Conservation (phyloP, 2,888 invertebrate genomes). For the Neoitamus cyanurus region DNA sequence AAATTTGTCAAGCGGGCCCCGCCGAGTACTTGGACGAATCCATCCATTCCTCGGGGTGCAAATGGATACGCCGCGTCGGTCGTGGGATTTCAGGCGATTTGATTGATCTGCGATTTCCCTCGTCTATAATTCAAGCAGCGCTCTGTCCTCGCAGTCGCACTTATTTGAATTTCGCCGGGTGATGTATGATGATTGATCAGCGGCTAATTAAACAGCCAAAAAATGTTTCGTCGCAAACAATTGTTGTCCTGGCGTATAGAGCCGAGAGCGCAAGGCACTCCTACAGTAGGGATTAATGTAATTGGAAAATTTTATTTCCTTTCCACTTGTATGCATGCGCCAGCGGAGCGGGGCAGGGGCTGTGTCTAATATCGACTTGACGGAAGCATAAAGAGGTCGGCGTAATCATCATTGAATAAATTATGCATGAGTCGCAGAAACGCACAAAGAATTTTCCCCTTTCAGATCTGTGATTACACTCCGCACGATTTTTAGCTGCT, state of each 20-base stretch:
- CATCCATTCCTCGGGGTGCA: neutral
- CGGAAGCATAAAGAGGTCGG: constrained; percentile 52
- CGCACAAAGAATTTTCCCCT: constrained; percentile 45
- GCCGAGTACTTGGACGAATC: neutral
- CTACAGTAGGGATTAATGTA: constrained; percentile 34
- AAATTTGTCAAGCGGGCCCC: constrained; percentile 22
- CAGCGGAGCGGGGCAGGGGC: neutral
- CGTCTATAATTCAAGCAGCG: constrained; percentile 20
- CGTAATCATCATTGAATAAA: constrained; percentile 66
- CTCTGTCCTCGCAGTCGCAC: neutral
- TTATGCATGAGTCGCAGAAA: constrained; percentile 59
- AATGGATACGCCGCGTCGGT: constrained; percentile 11
- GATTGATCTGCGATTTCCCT: constrained; percentile 40
- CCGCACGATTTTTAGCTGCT: constrained; percentile 51
- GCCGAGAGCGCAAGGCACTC: neutral
- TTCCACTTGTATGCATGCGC: constrained; percentile 27
- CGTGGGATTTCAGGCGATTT: constrained; percentile 4
- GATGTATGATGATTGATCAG: constrained; percentile 47
- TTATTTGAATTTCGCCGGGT: constrained; percentile 41
- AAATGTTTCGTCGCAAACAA: constrained; percentile 21
- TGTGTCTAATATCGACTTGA: constrained; percentile 12
- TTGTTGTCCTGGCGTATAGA: neutral
- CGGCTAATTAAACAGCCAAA: constrained; percentile 43
- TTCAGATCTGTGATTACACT: constrained; percentile 46
- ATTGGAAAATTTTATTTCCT: constrained; percentile 44